Evolutionary conservation across 2,113 vertebrate species (phyloP).

Genomic region (Nothobranchius furzeri): DNA sequence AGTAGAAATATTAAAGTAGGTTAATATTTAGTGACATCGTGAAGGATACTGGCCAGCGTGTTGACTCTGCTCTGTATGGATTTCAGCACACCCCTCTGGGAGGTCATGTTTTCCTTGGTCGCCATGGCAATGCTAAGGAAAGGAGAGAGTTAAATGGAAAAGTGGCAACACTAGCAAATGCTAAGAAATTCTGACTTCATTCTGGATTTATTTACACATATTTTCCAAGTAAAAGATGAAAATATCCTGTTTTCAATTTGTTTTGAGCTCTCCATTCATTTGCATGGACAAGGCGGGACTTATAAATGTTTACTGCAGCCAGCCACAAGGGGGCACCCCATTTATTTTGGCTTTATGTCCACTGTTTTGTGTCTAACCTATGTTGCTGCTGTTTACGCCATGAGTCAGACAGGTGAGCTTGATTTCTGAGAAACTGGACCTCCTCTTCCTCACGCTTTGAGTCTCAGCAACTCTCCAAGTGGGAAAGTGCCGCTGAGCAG

Average conservation of each 20-base stretch:
- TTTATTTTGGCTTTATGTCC: background rate
- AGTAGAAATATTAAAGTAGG: too few relatives aligned
- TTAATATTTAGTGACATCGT: background rate
- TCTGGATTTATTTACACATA: too few relatives aligned
- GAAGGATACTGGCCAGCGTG: constrained; percentile 99
- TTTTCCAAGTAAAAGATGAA: too few relatives aligned
- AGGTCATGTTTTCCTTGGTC: constrained; percentile 99
- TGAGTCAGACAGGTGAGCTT: background rate
- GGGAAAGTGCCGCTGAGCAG: constrained; percentile 55
- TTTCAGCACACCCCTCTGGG: constrained; percentile 92
- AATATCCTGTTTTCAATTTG: too few relatives aligned
- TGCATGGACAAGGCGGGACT: too few relatives aligned
- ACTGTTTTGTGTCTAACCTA: too few relatives aligned
- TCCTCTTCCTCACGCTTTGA: constrained; percentile 32
- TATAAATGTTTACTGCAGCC: too few relatives aligned
- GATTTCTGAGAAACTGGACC: constrained; percentile 44
- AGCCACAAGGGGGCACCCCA: too few relatives aligned
- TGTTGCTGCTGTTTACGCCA: too few relatives aligned
- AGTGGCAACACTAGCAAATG: constrained; percentile 9
- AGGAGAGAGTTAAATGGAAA: constrained; percentile 15
- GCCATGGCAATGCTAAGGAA: constrained; percentile 94
- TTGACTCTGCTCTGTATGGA: constrained; percentile 98
- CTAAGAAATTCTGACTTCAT: too few relatives aligned
- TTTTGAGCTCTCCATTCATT: too few relatives aligned
- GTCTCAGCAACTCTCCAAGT: constrained; percentile 57